Evolutionary conservation across 2,113 vertebrate genomes (phyloP).

Genomic region (Notarius lentiginosus): DNA sequence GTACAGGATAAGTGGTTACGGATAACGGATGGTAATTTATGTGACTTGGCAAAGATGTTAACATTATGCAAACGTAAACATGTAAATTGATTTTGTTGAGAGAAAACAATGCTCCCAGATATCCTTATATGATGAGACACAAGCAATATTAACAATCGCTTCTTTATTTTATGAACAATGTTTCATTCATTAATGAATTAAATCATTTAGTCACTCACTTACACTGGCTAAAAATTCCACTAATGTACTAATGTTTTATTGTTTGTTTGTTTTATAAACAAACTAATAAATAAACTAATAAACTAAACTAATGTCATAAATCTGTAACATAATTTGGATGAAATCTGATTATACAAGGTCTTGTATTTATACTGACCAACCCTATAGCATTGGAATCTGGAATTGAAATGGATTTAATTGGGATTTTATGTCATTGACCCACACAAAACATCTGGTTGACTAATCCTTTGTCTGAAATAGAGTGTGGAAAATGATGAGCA

Average conservation of each 20-base stretch:
- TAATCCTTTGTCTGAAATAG: not conserved
- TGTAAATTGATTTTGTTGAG: too few species aligned
- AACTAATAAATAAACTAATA: too few species aligned
- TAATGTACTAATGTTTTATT: not conserved
- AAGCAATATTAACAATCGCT: not conserved
- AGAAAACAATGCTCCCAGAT: not conserved
- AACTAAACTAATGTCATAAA: not conserved
- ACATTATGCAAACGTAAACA: too few species aligned
- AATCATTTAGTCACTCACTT: not conserved
- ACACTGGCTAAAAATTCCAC: not conserved
- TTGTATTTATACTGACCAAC: not conserved
- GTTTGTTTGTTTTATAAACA: too few species aligned
- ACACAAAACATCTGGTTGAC: not conserved
- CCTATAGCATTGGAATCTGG: not conserved
- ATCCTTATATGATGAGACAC: not conserved
- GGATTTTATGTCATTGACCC: not conserved
- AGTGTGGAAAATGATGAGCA: conserved; percentile 15
- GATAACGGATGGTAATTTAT: too few species aligned
- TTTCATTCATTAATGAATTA: not conserved
- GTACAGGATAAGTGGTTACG: too few species aligned
- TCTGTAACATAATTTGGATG: not conserved
- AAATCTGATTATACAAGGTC: not conserved
- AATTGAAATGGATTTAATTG: not conserved
- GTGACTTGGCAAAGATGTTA: too few species aligned
- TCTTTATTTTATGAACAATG: not conserved